Base-by-base conservation (phyloP, 1,140 invertebrate species). In the Mercenaria mercenaria region DNA sequence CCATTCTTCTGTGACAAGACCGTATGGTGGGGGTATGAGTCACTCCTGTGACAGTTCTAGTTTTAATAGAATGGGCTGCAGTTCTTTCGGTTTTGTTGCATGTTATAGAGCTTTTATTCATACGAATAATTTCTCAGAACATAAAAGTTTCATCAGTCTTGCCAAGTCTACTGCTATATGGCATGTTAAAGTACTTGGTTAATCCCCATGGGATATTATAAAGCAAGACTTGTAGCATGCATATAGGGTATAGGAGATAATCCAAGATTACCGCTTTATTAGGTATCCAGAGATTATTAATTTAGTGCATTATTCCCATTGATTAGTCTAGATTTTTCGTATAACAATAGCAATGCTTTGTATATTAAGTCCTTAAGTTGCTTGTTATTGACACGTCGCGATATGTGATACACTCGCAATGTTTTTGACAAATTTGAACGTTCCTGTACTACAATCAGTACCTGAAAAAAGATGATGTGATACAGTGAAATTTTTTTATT, bases 201-300 rank as follows among this genome's bases (percentile, higher is more conserved):
- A 72, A 72, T 72, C 34, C 37, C 37, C 37, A 37, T 37, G 10
- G 13, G 20, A 67, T 67, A 18, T 67, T 29, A 39, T 41, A 39
- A 67, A 15, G 32, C 6, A 72, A 39, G 29, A 15, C 11, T 72
- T 4, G 11, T n/a, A 72, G 34, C 67, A 72, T 37, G 67, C 67
- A 72, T 39, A 26, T 23, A 39, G 10, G 1, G 3, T 32, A 8
- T 72, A 37, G 34, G 29, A 41, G 67, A 72, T 72, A 39, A 72
- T 72, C 67, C 34, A 41, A 72, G 67, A 72, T 72, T 72, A 72
- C 2, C 4, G 67, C 67, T 39, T 37, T 72, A 72, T 72, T 72
- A 8, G 34, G 67, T 72, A 41, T 23, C 67, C 67, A 72, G 67
- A 72, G 67, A 72, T 72, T 72, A 41, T 72, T 37, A 37, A 72